phyloP scores from a whole-genome alignment of 2,113 vertebrate genomes.

The Puntigrus tetrazona region DNA sequence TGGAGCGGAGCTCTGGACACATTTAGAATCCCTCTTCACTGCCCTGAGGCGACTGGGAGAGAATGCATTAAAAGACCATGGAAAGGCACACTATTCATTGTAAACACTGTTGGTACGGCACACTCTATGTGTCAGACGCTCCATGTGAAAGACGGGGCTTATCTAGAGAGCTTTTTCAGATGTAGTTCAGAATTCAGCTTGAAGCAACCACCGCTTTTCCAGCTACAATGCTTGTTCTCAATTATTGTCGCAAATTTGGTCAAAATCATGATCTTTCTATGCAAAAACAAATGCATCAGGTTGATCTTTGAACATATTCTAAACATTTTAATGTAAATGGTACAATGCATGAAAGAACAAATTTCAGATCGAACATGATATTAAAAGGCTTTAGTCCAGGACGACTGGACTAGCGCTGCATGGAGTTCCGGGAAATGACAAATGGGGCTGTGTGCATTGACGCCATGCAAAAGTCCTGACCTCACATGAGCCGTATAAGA shows the following conservation, averaged over 20 bases:
- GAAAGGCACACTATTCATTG: conserved; percentile 28
- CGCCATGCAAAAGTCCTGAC: conserved; percentile 48
- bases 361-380: conserved; percentile 72
- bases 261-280: not conserved
- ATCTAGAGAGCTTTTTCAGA: not conserved
- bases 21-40: conserved; percentile 32
- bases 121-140: not conserved
- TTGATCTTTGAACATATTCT: not conserved
- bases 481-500: not conserved
- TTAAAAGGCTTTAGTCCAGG: conserved; percentile 63
- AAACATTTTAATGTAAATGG: conserved; percentile 1
- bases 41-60: not conserved
- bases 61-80: conserved; percentile 38
- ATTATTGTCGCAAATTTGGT: not conserved
- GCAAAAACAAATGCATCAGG: not conserved
- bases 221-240: not conserved
- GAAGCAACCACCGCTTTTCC: not conserved
- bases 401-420: conserved; percentile 34
- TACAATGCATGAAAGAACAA: conserved; percentile 54
- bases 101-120: conserved; percentile 35
- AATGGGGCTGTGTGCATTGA: not conserved
- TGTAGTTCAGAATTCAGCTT: not conserved
- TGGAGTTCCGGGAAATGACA: conserved; percentile 50
- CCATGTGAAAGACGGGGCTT: not conserved
- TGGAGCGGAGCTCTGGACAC: conserved; percentile 2